Evolutionary conservation across 2,113 vertebrate genomes (phyloP).

Genomic region (Cyprinus carpio): DNA sequence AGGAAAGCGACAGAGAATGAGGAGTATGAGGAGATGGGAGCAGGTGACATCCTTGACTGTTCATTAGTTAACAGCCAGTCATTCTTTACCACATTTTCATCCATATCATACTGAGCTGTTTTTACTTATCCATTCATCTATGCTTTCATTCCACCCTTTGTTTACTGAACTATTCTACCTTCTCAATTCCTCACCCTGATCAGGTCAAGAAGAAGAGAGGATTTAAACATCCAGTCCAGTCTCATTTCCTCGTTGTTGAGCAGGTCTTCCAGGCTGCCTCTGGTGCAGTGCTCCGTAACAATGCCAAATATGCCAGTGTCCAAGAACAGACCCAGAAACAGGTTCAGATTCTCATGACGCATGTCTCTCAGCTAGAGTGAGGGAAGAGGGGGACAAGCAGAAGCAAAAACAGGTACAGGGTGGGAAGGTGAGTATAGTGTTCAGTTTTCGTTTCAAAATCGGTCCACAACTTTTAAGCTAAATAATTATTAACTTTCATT

Average conservation of each 20-base stretch:
- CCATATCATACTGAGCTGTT: neutral
- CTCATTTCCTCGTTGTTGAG: slow-evolving; percentile 88
- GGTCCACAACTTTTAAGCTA: neutral
- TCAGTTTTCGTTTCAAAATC: neutral
- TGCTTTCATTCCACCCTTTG: neutral
- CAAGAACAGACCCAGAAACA: slow-evolving; percentile 87
- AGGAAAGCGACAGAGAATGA: neutral
- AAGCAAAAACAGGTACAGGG: neutral
- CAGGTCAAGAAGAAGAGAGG: slow-evolving; percentile 89
- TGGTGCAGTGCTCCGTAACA: slow-evolving; percentile 86
- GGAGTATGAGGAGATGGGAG: neutral
- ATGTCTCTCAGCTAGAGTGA: slow-evolving; percentile 83
- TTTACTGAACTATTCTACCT: too few relatives aligned
- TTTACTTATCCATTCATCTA: neutral
- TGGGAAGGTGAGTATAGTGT: neutral
- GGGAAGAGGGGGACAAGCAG: neutral
- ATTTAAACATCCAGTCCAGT: slow-evolving; percentile 98
- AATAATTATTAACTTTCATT: neutral
- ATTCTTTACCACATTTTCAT: neutral
- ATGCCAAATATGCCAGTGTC: slow-evolving; percentile 82
- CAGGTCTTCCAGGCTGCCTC: slow-evolving; percentile 89
- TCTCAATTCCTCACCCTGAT: slow-evolving; percentile 78
- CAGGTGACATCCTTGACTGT: neutral
- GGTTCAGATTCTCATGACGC: slow-evolving; percentile 90
- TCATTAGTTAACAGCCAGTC: neutral